Percentiles rank a stretch among this genome's conserved stretches.
These are phyloP conservation scores for Anarhynchus alexandrinus DNA, from an alignment of 2,113 vertebrate genomes.

Conservation along the genomic window DNA sequence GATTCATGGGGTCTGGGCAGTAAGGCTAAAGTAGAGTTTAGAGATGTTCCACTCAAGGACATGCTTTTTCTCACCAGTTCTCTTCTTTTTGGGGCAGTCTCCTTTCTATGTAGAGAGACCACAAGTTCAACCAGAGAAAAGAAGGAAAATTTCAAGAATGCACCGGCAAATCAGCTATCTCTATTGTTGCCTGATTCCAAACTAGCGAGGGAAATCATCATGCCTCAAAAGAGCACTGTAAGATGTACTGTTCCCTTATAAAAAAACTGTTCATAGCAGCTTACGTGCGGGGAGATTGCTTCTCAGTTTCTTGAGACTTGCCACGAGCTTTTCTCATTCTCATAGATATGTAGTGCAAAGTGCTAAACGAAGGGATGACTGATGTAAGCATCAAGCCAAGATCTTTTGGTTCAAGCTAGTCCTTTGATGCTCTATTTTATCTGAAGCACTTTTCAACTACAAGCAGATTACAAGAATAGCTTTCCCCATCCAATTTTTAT, in stretches of 20 bases:
- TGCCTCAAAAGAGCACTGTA: background rate
- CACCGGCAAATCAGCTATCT: background rate
- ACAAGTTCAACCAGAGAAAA: background rate
- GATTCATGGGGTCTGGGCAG: background rate
- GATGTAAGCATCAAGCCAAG: background rate
- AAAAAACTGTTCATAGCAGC: background rate
- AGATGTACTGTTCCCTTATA: background rate
- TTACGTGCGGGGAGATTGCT: background rate
- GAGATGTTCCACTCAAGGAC: background rate
- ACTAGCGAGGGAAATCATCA: background rate
- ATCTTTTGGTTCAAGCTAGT: background rate
- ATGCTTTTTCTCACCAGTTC: background rate
- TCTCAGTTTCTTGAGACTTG: background rate
- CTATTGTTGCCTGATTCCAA: background rate
- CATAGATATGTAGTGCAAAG: background rate
- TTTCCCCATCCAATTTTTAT: background rate
- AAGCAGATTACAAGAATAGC: background rate
- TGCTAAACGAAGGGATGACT: background rate
- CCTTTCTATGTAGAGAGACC: background rate
- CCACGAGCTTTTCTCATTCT: background rate
- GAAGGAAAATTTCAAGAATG: background rate
- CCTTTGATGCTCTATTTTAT: background rate
- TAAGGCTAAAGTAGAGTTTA: background rate
- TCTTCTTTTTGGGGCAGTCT: background rate
- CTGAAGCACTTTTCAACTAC: background rate